Evolutionary conservation across 2,888 invertebrate genomes (phyloP), one percentile per base, ranked within the genome.

Genomic region (Tipula confusa): DNA sequence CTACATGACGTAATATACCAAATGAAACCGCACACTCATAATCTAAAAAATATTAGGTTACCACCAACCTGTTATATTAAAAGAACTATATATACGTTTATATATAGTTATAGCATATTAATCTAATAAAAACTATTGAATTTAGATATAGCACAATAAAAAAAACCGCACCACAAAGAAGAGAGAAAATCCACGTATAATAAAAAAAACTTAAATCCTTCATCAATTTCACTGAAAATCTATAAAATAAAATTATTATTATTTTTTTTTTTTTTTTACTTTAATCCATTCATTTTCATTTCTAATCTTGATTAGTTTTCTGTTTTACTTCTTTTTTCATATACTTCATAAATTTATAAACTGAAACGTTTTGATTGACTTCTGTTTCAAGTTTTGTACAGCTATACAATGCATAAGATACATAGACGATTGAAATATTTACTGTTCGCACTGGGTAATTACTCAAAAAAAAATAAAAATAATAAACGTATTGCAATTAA

Each of bases 301-400:
- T 64, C 64, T 64, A 64, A 64, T 64, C 64, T 64, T 64, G 64
- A 64, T 64, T 64, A 64, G 24, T 64, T 64, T 64, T 64, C 24
- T 64, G 9, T 24, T 64, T 64, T 64, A 64, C 64, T 64, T 24
- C 24, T 64, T 43, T 43, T 43, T 4, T 15, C 4, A 11, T 15
- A 15, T 64, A 7, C 15, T 4, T 15, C 4, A 11, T 15, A 15
- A 24, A 7, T 64, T 64, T 9, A 24, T 64, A 64, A 64, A 64
- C 9, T 64, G 24, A 24, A 64, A 24, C 64, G 24, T 64, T 64
- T 64, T 64, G 64, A 64, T 64, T 64, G 64, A 64, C 64, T 64
- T 64, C 64, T 64, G 11, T 24, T 9, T 24, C n/a, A 24, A 24
- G 24, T 38, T 33, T 9, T 24, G 64, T 64, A 24, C 24, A n/a